Base-by-base conservation (phyloP, 2,888 invertebrate genomes). In the Hemistola chrysoprasaria region DNA sequence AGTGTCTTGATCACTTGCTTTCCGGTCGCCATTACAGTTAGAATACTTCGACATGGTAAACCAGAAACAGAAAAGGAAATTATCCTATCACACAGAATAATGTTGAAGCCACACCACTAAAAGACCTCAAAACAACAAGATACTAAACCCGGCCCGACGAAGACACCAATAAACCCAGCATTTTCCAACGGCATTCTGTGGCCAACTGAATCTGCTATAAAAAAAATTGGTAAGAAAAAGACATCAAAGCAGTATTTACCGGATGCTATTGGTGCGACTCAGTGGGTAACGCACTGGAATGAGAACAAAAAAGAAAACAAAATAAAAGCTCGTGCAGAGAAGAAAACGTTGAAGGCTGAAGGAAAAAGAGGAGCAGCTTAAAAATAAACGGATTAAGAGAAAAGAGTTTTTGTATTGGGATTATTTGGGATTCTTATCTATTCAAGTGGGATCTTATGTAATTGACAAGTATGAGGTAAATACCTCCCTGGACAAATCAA, bases 401-500 rank as follows among this genome's bases (percentile, higher is more conserved):
- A 16, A 16, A 16, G 16, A 16, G 4, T 16, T 16, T 16, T 2
- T 16, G 16, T 16, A 16, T n/a, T n/a, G n/a, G n/a, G n/a, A n/a
- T n/a, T n/a, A n/a, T n/a, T n/a, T n/a, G n/a, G n/a, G n/a, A n/a
- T n/a, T n/a, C n/a, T n/a, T n/a, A n/a, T n/a, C n/a, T n/a, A n/a
- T n/a, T n/a, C n/a, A n/a, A n/a, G n/a, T n/a, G 4, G 16, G 16
- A 16, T 16, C 16, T 16, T 16, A 16, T 16, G 16, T 16, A 9
- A 40, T 40, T 27, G 32, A 32, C 10, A 32, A 40, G 23, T 40
- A 40, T 27, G 39, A 40, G 23, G 39, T 8, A 32, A 40, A 32
- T 32, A 33, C 27, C 32, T 40, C 27, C 39, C 39, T 22, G 39
- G 39, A 8, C 21, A 27, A 23, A 9, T 31, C 6, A 31, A 22